Evolutionary conservation across 2,113 vertebrate species (phyloP).

Genomic region (Grantiella picta): DNA sequence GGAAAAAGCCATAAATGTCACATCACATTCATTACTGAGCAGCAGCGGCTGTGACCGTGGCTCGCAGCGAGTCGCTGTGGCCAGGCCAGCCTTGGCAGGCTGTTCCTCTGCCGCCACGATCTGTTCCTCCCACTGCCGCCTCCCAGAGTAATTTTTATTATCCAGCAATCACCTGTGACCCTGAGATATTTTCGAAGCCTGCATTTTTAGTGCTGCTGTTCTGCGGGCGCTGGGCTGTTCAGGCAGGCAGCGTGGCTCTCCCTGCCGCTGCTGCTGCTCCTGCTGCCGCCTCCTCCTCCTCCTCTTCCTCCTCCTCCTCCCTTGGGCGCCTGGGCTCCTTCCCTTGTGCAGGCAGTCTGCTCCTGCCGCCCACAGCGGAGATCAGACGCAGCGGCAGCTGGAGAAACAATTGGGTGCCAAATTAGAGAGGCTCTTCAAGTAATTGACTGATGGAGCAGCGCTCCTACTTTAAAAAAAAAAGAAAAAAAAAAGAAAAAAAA

Average conservation of each 20-base stretch:
- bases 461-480: not conserved
- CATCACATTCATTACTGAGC: not conserved
- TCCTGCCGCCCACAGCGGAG: constrained; percentile 6
- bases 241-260: not conserved
- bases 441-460: constrained; percentile 54
- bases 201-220: not conserved
- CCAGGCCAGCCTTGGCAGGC: not conserved
- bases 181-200: not conserved
- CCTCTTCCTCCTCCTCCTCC: not conserved
- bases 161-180: not conserved
- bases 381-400: constrained; percentile 62
- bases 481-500: not conserved
- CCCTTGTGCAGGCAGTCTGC: constrained; percentile 50
- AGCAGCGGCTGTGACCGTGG: not conserved
- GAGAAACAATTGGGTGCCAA: constrained; percentile 70
- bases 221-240: not conserved
- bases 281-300: not conserved
- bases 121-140: not conserved
- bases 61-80: not conserved
- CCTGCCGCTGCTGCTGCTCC: not conserved
- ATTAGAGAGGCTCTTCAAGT: constrained; percentile 39
- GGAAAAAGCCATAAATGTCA: constrained; percentile 48
- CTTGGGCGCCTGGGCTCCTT: constrained; percentile 8
- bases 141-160: not conserved
- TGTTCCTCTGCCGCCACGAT: not conserved